phyloP scores from a whole-genome alignment of 2,797 vertebrate genomes.

The Eulemur albifrons region DNA sequence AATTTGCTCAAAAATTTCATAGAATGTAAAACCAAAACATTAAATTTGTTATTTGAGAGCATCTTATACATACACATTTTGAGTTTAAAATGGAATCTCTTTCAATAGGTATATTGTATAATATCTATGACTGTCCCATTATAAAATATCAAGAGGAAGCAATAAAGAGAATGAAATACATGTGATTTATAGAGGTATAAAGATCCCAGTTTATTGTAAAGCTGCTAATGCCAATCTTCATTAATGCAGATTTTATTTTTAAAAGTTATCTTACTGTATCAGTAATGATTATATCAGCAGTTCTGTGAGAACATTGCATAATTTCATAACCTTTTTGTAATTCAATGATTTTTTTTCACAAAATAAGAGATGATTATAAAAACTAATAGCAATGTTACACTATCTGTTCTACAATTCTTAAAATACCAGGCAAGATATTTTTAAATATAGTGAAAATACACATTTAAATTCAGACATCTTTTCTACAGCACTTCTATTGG shows the following conservation, averaged over 20 bases:
- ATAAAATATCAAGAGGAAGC: background rate
- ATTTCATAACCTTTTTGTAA: background rate
- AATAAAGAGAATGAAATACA: background rate
- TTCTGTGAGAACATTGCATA: background rate
- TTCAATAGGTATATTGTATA: background rate
- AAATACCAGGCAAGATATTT: background rate
- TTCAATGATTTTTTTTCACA: background rate
- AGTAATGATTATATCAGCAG: background rate
- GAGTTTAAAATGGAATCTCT: background rate
- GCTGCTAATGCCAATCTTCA: background rate
- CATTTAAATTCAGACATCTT: constrained; percentile 27
- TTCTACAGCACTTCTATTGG: background rate
- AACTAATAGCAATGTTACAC: background rate
- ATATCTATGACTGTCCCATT: background rate
- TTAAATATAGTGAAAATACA: constrained; percentile 22
- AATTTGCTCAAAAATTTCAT: background rate
- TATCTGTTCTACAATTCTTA: constrained; percentile 18
- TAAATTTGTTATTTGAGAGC: background rate
- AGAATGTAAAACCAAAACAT: background rate
- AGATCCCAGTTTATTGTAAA: background rate
- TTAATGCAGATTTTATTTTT: background rate
- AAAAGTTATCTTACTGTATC: background rate
- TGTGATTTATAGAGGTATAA: background rate
- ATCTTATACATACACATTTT: background rate
- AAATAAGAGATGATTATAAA: background rate